Conservation (phyloP, 2,113 vertebrate genomes). For the Numida meleagris region DNA sequence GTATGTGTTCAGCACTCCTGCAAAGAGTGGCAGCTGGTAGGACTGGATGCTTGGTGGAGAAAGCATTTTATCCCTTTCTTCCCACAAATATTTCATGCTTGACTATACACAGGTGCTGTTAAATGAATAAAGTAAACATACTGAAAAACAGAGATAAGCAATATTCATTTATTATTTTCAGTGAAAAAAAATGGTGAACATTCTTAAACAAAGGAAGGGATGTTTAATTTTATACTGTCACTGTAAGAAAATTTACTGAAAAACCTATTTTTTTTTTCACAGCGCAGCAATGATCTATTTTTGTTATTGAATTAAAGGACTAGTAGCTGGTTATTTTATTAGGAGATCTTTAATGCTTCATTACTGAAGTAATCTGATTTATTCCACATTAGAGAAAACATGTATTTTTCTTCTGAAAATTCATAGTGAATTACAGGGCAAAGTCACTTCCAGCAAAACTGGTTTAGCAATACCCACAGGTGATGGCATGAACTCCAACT, state of each 20-base stretch:
- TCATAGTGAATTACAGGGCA: neutral
- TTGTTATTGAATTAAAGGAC: neutral
- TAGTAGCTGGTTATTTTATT: slow-evolving; percentile 12
- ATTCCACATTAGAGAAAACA: slow-evolving; percentile 20
- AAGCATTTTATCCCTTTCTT: neutral
- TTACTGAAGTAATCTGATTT: slow-evolving; percentile 24
- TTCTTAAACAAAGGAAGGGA: slow-evolving; percentile 7
- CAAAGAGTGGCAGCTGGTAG: neutral
- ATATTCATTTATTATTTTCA: slow-evolving; percentile 17
- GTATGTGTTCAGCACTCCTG: neutral
- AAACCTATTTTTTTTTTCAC: neutral
- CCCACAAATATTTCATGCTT: slow-evolving; percentile 3
- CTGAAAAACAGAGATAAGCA: slow-evolving; percentile 12
- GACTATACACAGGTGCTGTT: slow-evolving; percentile 9
- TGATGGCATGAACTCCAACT: slow-evolving; percentile 36
- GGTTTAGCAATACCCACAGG: slow-evolving; percentile 27
- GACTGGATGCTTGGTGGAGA: neutral
- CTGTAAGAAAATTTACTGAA: neutral
- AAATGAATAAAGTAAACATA: slow-evolving; percentile 22
- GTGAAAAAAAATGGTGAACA: neutral
- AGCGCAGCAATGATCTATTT: neutral
- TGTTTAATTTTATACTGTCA: slow-evolving; percentile 9
- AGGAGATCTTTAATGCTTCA: neutral
- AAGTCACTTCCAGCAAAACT: slow-evolving; percentile 5
- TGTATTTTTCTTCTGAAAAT: neutral